Evolutionary conservation across 2,797 vertebrate genomes (phyloP).

Genomic region (Perodicticus potto): DNA sequence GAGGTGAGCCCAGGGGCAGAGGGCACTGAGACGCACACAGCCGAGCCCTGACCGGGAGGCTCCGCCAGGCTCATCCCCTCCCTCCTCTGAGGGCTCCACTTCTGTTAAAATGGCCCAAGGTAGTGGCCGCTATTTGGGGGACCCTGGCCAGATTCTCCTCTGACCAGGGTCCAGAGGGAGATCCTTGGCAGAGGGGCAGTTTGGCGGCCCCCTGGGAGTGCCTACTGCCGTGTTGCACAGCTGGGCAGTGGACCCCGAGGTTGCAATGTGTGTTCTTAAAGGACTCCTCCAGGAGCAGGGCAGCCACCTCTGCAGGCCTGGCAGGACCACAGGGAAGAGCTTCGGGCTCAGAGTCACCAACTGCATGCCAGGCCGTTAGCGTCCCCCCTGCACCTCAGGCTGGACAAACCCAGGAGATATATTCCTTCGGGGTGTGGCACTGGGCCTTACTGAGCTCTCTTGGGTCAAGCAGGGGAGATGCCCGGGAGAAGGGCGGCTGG

Average conservation of each 20-base stretch:
- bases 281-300: neutral
- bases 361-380: neutral
- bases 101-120: neutral
- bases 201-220: neutral
- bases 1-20: neutral
- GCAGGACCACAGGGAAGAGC: neutral
- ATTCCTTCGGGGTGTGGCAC: fast-evolving
- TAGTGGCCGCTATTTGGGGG: neutral
- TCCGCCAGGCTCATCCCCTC: neutral
- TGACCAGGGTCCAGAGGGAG: neutral
- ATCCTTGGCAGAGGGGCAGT: neutral
- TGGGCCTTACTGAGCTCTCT: neutral
- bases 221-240: too few relatives aligned
- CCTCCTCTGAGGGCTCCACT: neutral
- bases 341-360: neutral
- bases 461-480: neutral
- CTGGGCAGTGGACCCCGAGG: fast-evolving
- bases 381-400: neutral
- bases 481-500: neutral
- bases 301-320: neutral
- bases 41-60: neutral
- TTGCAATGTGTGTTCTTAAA: neutral
- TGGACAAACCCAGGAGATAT: neutral
- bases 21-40: neutral
- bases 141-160: neutral